phyloP scores from a whole-genome alignment of 1,140 invertebrate species.

The Drosophila malerkotliana region DNA sequence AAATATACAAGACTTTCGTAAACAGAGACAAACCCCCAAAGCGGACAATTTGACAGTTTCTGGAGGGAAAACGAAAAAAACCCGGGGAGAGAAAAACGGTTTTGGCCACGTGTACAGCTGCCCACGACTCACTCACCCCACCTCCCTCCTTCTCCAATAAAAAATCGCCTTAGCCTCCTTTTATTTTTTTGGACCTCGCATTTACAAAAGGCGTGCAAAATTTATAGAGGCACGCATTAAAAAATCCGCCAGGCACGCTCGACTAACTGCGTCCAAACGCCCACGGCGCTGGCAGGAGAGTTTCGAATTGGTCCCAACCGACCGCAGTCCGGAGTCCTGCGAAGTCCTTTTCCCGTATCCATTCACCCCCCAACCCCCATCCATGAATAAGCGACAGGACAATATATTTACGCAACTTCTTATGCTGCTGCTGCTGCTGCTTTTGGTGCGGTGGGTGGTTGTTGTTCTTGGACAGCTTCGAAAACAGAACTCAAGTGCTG shows the following conservation, averaged over 20 bases:
- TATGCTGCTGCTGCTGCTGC: conserved; percentile 65
- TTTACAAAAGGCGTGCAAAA: conserved; percentile 80
- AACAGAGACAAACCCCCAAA: conserved; percentile 34
- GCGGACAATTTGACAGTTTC: conserved; percentile 72
- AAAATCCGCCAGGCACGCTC: conserved; percentile 73
- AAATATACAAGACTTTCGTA: conserved; percentile 35
- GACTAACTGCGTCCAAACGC: conserved; percentile 74
- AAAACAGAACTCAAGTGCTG: conserved; percentile 68
- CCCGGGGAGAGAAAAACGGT: conserved; percentile 3
- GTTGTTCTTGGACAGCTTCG: conserved; percentile 48
- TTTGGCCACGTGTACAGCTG: conserved; percentile 67
- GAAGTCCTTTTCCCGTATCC: conserved; percentile 31
- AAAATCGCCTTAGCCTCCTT: background rate
- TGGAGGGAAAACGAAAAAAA: conserved; percentile 26
- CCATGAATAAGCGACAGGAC: conserved; percentile 65
- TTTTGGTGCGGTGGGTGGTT: conserved; percentile 58
- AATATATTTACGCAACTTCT: conserved; percentile 82
- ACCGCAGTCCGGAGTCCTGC: conserved; percentile 35
- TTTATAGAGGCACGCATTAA: conserved; percentile 81
- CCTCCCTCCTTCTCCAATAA: background rate
- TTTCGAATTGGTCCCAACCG: conserved; percentile 39
- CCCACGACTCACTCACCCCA: conserved; percentile 34
- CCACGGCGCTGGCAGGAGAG: conserved; percentile 44
- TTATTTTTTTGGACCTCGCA: conserved; percentile 17
- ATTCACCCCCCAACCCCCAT: conserved; percentile 5